These are phyloP conservation scores for Thalassoma bifasciatum DNA, from an alignment of 2,113 vertebrate species.

Conservation along the genomic window DNA sequence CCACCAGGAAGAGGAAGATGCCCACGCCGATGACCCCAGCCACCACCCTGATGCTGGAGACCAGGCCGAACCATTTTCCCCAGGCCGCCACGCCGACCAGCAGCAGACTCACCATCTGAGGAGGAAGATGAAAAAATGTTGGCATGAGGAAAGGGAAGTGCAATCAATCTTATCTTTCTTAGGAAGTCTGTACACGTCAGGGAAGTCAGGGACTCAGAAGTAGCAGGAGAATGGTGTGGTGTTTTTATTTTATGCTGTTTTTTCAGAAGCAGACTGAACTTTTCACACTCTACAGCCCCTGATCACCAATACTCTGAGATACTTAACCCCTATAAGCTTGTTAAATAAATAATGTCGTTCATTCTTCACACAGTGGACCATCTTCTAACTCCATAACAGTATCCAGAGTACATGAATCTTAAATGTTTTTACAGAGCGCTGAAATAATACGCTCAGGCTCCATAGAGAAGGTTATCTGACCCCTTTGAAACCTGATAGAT, in stretches of 20 bases:
- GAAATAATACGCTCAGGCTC: no score
- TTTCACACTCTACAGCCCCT: not conserved
- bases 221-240: not conserved
- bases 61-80: conserved; percentile 96
- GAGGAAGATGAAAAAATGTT: not conserved
- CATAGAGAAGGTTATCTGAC: no score
- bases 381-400: not conserved
- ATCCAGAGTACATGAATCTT: no score
- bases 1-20: conserved; percentile 94
- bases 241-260: not conserved
- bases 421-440: no score
- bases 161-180: not conserved
- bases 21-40: conserved; percentile 93
- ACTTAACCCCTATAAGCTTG: not conserved
- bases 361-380: no score
- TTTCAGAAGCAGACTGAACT: not conserved
- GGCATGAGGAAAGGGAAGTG: not conserved
- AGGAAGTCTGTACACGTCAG: not conserved
- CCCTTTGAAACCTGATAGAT: no score
- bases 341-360: no score
- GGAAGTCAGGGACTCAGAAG: not conserved
- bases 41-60: conserved; percentile 96
- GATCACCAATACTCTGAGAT: not conserved
- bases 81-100: conserved; percentile 95
- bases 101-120: conserved; percentile 94